Conservation (phyloP, 2,113 vertebrate genomes). For the Phodopus roborovskii region DNA sequence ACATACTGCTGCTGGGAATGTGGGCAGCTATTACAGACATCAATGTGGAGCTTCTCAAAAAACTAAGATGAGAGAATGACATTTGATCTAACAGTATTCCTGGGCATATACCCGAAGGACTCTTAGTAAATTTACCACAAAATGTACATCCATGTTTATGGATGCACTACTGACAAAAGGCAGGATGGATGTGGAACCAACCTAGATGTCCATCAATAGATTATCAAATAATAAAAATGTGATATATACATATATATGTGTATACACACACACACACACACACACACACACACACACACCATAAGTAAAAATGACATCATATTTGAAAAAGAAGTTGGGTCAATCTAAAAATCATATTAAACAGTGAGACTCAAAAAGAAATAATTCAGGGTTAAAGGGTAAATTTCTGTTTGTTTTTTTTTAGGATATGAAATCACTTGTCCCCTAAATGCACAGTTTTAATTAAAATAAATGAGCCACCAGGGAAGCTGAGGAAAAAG, state of each 20-base stretch:
- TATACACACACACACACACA: no score
- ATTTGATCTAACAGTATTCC: background rate
- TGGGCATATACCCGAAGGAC: background rate
- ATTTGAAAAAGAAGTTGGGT: background rate
- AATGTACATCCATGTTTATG: background rate
- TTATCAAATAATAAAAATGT: background rate
- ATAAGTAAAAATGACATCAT: background rate
- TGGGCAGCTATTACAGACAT: background rate
- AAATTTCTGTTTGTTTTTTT: slow-evolving; percentile 77
- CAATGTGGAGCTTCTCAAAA: background rate
- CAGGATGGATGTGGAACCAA: background rate
- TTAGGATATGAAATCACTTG: slow-evolving; percentile 68
- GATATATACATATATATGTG: background rate
- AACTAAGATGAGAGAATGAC: background rate
- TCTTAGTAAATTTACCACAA: background rate
- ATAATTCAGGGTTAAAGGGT: slow-evolving; percentile 51
- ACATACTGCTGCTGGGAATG: background rate
- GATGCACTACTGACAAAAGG: background rate
- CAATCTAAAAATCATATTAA: background rate
- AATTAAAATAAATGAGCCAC: slow-evolving; percentile 84
- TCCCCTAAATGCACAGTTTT: slow-evolving; percentile 70
- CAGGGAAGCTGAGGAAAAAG: slow-evolving; percentile 68
- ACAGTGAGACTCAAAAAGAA: background rate
- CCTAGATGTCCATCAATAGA: background rate
- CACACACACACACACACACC: no score